Evolutionary conservation across 2,113 vertebrate genomes (phyloP).

Genomic region (Acanthisitta chloris): DNA sequence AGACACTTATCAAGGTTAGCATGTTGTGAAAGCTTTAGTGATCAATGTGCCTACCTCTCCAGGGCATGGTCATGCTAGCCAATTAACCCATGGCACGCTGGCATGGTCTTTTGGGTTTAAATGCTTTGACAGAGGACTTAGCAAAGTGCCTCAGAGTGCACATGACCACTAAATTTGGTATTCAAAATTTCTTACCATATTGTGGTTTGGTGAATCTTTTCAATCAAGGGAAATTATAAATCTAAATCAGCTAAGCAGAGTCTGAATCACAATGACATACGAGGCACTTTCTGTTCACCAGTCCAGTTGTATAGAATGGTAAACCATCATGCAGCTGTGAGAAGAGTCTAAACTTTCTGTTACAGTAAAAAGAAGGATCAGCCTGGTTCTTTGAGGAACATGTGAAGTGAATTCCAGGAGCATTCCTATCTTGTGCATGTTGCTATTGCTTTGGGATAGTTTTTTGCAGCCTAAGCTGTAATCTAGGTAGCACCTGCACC

Average conservation of each 20-base stretch:
- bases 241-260: background rate
- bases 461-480: background rate
- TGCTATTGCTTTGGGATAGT: background rate
- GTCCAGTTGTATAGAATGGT: background rate
- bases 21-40: background rate
- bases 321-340: background rate
- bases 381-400: background rate
- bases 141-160: background rate
- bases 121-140: background rate
- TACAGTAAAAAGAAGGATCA: background rate
- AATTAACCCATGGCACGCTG: background rate
- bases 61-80: background rate
- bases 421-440: background rate
- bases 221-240: background rate
- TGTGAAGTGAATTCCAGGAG: background rate
- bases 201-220: background rate
- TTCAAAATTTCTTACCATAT: background rate
- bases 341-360: background rate
- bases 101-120: background rate
- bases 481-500: background rate
- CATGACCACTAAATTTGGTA: background rate
- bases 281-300: accelerated
- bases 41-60: background rate
- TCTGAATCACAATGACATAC: background rate
- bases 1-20: background rate